Conservation (phyloP, 2,113 vertebrate genomes). For the Chloropsis hardwickii region DNA sequence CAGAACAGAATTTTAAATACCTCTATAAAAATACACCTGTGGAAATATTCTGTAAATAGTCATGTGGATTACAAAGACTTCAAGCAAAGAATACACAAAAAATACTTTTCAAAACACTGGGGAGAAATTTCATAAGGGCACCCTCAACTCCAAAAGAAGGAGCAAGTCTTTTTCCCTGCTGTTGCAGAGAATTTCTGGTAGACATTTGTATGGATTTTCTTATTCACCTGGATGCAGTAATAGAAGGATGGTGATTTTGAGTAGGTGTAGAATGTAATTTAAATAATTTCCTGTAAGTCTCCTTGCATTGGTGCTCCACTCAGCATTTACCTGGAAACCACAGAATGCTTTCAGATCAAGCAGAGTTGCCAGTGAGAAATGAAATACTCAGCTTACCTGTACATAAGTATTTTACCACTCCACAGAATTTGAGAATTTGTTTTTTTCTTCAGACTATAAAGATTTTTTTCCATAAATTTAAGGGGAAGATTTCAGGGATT, state of each 20-base stretch:
- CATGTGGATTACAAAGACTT: not conserved
- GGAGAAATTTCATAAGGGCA: not conserved
- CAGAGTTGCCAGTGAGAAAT: not conserved
- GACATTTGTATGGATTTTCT: not conserved
- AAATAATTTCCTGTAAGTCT: slow-evolving; percentile 29
- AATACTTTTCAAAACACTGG: not conserved
- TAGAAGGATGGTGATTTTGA: not conserved
- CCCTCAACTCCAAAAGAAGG: not conserved
- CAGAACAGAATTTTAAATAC: not conserved
- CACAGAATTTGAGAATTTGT: not conserved
- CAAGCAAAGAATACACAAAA: not conserved
- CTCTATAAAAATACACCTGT: slow-evolving; percentile 7
- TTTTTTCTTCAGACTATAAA: not conserved
- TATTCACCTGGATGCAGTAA: not conserved
- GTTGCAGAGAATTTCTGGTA: not conserved
- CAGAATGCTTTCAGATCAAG: not conserved
- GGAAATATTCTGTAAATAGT: not conserved
- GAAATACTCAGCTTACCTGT: not conserved
- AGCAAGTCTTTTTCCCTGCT: not conserved
- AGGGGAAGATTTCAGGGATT: slow-evolving; percentile 71
- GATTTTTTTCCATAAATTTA: slow-evolving; percentile 17
- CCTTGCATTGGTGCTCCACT: slow-evolving; percentile 28
- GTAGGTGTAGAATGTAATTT: slow-evolving; percentile 7
- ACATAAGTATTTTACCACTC: not conserved
- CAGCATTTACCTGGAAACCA: not conserved